These are phyloP conservation scores for Odontothrips loti DNA, from an alignment of 2,888 invertebrate genomes.

Conservation along the genomic window DNA sequence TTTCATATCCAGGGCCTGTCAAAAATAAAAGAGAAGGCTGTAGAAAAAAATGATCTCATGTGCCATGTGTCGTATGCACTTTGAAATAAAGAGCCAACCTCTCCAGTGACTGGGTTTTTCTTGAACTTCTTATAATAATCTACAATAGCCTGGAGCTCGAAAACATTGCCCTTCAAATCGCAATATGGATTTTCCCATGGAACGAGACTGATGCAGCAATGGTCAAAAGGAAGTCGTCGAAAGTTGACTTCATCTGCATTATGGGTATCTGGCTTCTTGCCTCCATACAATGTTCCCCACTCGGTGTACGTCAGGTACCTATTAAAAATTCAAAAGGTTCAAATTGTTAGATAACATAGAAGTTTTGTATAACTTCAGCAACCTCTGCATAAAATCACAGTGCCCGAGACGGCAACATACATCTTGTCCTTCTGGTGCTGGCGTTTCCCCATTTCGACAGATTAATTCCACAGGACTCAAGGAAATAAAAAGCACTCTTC, in stretches of 20 bases:
- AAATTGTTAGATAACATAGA: conserved; percentile 30
- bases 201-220: conserved; percentile 86
- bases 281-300: conserved; percentile 86
- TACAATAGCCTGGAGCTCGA: conserved; percentile 81
- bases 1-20: conserved; percentile 73
- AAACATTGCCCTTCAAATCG: conserved; percentile 85
- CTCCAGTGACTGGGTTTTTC: conserved; percentile 90
- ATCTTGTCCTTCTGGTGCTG: conserved; percentile 95
- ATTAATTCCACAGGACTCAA: not conserved
- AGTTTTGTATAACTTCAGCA: conserved; percentile 33
- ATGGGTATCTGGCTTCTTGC: conserved; percentile 68
- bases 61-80: not conserved
- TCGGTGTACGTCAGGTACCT: conserved; percentile 85
- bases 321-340: conserved; percentile 33
- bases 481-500: no score
- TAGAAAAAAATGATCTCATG: not conserved
- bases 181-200: conserved; percentile 91
- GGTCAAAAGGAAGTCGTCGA: conserved; percentile 85
- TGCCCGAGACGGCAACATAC: conserved; percentile 50
- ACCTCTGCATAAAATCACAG: no score
- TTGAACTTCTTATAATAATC: conserved; percentile 88
- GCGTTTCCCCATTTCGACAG: conserved; percentile 76
- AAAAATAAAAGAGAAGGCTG: conserved; percentile 39
- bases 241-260: conserved; percentile 76
- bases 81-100: conserved; percentile 49